phyloP scores from a whole-genome alignment of 2,113 vertebrate genomes.

The Diglossa brunneiventris region DNA sequence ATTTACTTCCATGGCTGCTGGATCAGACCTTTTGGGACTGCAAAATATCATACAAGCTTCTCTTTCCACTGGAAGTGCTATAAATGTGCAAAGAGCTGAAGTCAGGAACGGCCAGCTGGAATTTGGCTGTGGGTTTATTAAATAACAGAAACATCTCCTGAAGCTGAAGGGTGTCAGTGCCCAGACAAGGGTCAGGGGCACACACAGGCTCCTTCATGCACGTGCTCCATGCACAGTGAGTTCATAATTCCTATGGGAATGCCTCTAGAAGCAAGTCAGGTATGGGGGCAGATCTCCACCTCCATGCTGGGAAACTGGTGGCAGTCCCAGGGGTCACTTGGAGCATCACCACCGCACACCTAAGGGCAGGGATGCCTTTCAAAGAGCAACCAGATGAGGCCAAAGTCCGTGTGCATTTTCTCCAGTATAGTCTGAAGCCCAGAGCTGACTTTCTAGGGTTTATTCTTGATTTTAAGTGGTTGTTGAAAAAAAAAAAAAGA shows the following conservation, averaged over 20 bases:
- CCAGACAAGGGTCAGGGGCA: not conserved
- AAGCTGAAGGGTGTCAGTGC: not conserved
- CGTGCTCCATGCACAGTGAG: not conserved
- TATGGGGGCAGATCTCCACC: not conserved
- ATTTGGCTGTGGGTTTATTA: not conserved
- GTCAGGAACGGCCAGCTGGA: not conserved
- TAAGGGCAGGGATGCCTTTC: not conserved
- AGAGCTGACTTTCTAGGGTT: not conserved
- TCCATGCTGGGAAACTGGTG: accelerated
- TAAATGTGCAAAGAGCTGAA: slow-evolving; percentile 16
- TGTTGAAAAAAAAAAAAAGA: no score
- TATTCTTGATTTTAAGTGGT: not conserved
- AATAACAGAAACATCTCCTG: not conserved
- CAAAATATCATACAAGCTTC: slow-evolving; percentile 26
- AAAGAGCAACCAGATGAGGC: not conserved
- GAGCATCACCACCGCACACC: not conserved
- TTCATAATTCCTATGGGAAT: not conserved
- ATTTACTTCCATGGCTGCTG: slow-evolving; percentile 43
- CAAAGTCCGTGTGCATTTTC: accelerated
- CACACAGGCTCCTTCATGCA: not conserved
- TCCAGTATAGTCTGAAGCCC: not conserved
- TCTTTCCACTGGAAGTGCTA: not conserved
- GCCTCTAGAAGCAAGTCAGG: not conserved
- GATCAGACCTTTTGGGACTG: slow-evolving; percentile 47
- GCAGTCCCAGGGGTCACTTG: not conserved